Percentiles rank a stretch among this genome's conserved stretches.
phyloP scores from a whole-genome alignment of 1,140 invertebrate genomes.

The Diorhabda carinulata region DNA sequence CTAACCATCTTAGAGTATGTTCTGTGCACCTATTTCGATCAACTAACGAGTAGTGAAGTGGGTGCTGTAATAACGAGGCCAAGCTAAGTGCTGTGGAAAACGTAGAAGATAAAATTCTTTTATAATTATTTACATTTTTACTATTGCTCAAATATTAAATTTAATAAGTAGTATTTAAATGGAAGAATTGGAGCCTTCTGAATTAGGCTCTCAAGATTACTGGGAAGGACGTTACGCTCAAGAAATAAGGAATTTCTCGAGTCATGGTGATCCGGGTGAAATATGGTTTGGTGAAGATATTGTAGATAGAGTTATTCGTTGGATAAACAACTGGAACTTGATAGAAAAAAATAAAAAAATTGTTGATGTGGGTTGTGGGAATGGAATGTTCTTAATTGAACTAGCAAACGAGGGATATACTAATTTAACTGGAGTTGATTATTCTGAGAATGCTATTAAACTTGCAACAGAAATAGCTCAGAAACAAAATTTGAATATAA shows the following conservation, averaged over 20 bases:
- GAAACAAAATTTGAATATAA: constrained; percentile 54
- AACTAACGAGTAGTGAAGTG: too few species aligned
- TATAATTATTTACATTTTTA: too few species aligned
- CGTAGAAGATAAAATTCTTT: too few species aligned
- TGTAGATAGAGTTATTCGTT: constrained; percentile 69
- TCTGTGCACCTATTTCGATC: too few species aligned
- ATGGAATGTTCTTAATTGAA: constrained; percentile 79
- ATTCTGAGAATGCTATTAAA: constrained; percentile 72
- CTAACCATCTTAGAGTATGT: too few species aligned
- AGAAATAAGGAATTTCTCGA: constrained; percentile 79
- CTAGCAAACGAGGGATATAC: constrained; percentile 70
- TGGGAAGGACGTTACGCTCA: constrained; percentile 79
- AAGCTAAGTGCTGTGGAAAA: too few species aligned
- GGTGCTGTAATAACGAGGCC: too few species aligned
- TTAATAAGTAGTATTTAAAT: constrained; percentile 8
- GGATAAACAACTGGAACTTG: constrained; percentile 51
- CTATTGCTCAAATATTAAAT: too few species aligned
- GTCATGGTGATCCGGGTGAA: constrained; percentile 84
- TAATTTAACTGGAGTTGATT: constrained; percentile 78
- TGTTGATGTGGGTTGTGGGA: constrained; percentile 80
- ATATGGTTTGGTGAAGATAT: constrained; percentile 89
- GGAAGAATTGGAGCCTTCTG: constrained; percentile 65
- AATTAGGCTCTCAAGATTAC: constrained; percentile 75
- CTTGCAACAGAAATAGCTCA: constrained; percentile 65
- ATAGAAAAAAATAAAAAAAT: constrained; percentile 52